Base-by-base conservation (phyloP, 2,113 vertebrate species). In the Coryphaenoides rupestris region DNA sequence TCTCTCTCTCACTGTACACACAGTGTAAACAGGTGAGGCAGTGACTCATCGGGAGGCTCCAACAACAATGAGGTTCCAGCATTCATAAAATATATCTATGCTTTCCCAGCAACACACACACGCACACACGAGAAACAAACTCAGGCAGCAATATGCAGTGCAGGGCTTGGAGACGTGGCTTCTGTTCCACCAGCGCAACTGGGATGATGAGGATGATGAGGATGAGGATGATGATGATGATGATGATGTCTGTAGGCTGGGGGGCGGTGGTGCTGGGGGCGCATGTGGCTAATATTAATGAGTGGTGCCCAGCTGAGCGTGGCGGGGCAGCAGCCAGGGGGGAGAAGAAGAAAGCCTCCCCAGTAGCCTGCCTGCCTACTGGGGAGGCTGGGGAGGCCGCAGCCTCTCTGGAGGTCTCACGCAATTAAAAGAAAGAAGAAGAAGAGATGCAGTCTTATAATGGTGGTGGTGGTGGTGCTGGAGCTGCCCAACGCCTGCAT, bases 201-300 rank as follows among this genome's bases (percentile, higher is more conserved):
- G n/a, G n/a, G n/a, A n/a, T n/a, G n/a, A n/a, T n/a, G n/a, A n/a
- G n/a, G n/a, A n/a, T n/a, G n/a, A n/a, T n/a, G n/a, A n/a, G n/a
- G n/a, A n/a, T n/a, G n/a, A n/a, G n/a, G n/a, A n/a, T n/a, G n/a
- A n/a, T n/a, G n/a, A n/a, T n/a, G n/a, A n/a, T n/a, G n/a, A n/a
- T 33, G 55, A 65, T 28, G 26, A 55, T 63, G 54, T 63, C 73
- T 77, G 61, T 47, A 49, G 75, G 73, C 77, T 69, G 45, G n/a
- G n/a, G n/a, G n/a, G n/a, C n/a, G n/a, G n/a, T n/a, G n/a, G n/a
- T n/a, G n/a, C n/a, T n/a, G n/a, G 15, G 21, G 66, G 56, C 22
- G 69, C 82, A 84, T 77, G 77, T 87, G 86, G 81, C 75, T 80
- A n/a, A 79, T 58, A 79, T 88, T 88, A 85, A 65, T 70, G 62